Base-by-base conservation (phyloP, 2,888 invertebrate genomes). In the Spodoptera exigua region DNA sequence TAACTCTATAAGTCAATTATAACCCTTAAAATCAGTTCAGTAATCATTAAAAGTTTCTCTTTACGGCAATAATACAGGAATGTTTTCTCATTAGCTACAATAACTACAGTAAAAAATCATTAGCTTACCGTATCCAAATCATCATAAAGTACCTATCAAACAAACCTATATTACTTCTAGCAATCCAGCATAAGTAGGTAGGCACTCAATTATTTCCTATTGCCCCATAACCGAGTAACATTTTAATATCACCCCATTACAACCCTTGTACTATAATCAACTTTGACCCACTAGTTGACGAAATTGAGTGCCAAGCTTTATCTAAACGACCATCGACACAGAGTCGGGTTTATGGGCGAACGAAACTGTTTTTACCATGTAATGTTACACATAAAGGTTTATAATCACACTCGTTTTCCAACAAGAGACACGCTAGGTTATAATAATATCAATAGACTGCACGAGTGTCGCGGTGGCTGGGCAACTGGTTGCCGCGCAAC, bases 301-400 rank as follows among this genome's bases (percentile, higher is more conserved):
- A 82, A 85, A 86, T 86, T 82, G 82, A 82, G 86, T 85, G 83
- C 78, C 81, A 70, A 79, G 70, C 72, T 51, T 43, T 80, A 87
- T 87, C 87, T 83, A 77, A 84, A 81, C 83, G 79, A 79, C 78
- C 62, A 87, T 87, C 88, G 67, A 75, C 81, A 82, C 75, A 68
- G 76, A 65, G 74, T 65, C 65, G 74, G 61, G 35, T 80, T 83
- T 80, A 83, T 77, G 72, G 77, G 63, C 70, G 45, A 41, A 35
- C 37, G 57, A 44, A 72, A 65, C 68, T 55, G 79, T 78, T 76
- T 27, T 78, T 75, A 74, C 70, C 81, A 76, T 80, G 80, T 85
- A 82, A 83, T 82, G 71, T 76, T 53, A 51, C 60, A 52, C 70
- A 82, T 84, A 82, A 81, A 78, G 71, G 68, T 77, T 61, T 49